Percentiles rank a stretch among this genome's conserved stretches.
These are phyloP conservation scores for Reticulitermes speratus DNA, from an alignment of 1,140 invertebrate species.

Conservation along the genomic window DNA sequence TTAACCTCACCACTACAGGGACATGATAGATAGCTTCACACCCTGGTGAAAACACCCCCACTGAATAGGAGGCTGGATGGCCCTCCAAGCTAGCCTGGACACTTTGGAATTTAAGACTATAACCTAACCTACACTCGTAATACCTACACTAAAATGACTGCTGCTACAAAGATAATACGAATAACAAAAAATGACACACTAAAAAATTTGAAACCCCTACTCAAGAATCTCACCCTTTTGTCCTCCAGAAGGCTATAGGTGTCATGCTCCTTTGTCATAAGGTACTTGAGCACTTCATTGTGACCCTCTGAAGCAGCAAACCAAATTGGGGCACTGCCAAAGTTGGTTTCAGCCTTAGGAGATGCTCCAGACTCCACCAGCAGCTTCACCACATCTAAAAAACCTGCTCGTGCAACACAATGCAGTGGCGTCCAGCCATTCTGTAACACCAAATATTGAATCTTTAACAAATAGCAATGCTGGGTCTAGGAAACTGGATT, in stretches of 20 bases:
- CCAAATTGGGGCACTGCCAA: conserved; percentile 94
- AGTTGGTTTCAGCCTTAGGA: conserved; percentile 87
- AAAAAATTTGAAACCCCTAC: no score
- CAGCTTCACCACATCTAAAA: conserved; percentile 91
- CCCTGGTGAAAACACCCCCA: no score
- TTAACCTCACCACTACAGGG: no score
- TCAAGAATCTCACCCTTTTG: conserved; percentile 61
- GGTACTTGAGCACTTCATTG: conserved; percentile 91
- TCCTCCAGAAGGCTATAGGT: conserved; percentile 97
- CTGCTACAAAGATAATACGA: no score
- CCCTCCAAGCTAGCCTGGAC: no score
- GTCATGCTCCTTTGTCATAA: conserved; percentile 97
- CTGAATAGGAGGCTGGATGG: no score
- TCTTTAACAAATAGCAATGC: background rate
- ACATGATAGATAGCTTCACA: no score
- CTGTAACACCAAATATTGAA: conserved; percentile 41
- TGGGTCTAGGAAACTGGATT: background rate
- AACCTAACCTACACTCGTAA: no score
- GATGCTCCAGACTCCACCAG: conserved; percentile 94
- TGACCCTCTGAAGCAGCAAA: conserved; percentile 96
- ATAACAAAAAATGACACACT: no score
- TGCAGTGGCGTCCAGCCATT: conserved; percentile 98
- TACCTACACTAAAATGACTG: no score
- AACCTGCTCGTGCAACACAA: conserved; percentile 92
- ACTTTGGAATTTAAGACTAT: no score